Percentiles rank a stretch among this genome's conserved stretches.
Conservation (phyloP, 64 coral and sea anemone species). For the Trachythela sp. region DNA sequence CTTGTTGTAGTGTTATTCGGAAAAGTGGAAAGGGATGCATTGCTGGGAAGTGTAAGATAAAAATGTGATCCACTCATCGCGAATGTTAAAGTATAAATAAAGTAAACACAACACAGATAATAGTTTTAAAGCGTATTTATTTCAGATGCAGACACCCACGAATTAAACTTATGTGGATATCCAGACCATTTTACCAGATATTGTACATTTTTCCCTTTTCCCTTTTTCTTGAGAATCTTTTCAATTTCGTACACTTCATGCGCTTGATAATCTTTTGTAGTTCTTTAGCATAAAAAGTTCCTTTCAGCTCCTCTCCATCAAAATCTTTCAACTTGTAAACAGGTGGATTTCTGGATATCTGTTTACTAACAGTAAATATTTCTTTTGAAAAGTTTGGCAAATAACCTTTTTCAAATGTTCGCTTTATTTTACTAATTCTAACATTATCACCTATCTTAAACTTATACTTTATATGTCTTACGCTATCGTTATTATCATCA, state of each 20-base stretch:
- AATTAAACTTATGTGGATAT: neutral
- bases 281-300: neutral
- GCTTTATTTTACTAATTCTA: too few relatives aligned
- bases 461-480: too few relatives aligned
- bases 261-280: neutral
- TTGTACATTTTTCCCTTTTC: neutral
- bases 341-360: too few relatives aligned
- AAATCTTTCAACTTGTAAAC: too few relatives aligned
- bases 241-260: neutral
- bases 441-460: too few relatives aligned
- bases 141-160: constrained; percentile 1
- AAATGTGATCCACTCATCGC: neutral
- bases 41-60: constrained; percentile 4
- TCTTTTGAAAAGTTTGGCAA: too few relatives aligned
- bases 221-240: neutral
- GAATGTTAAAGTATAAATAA: neutral
- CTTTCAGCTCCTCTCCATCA: too few relatives aligned
- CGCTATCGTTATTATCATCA: too few relatives aligned
- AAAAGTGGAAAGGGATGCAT: neutral
- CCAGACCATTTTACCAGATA: neutral
- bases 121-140: neutral
- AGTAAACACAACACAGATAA: neutral
- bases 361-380: too few relatives aligned
- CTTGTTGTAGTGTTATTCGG: neutral
- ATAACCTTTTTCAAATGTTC: too few relatives aligned